phyloP scores from a whole-genome alignment of 1,140 invertebrate genomes.

The Trinorchestia longiramus region DNA sequence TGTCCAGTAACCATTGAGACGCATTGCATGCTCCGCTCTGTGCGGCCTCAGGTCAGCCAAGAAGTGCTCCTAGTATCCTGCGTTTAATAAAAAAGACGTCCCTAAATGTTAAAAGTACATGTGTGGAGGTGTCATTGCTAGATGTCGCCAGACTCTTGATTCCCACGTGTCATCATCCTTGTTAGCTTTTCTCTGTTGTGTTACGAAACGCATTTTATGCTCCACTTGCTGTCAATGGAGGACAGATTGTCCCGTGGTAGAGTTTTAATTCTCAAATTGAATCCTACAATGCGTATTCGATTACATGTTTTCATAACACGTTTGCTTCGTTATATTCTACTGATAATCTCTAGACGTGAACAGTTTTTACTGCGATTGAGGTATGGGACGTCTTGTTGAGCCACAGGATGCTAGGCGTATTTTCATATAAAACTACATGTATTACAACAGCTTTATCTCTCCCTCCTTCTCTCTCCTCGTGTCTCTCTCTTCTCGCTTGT shows the following conservation, averaged over 20 bases:
- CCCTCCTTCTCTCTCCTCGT: slow-evolving; percentile 38
- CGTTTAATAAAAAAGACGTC: background rate
- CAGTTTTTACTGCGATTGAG: background rate
- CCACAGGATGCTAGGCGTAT: background rate
- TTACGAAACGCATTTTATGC: background rate
- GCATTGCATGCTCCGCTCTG: background rate
- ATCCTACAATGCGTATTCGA: too few species aligned
- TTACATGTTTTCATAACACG: too few species aligned
- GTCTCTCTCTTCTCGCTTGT: slow-evolving; percentile 42
- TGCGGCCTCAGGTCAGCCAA: background rate
- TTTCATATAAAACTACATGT: background rate
- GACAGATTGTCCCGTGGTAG: background rate
- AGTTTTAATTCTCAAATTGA: too few species aligned
- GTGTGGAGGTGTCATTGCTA: background rate
- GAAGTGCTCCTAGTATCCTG: background rate
- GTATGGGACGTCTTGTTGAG: background rate
- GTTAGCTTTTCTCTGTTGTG: background rate
- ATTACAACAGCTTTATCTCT: slow-evolving; percentile 46
- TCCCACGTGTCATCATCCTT: background rate
- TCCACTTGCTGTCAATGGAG: background rate
- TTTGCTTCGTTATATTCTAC: too few species aligned
- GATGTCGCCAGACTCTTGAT: too few species aligned
- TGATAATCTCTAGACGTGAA: background rate
- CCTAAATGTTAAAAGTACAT: background rate
- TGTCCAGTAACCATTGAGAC: background rate